A percentile compares a stretch with the other conserved stretches of the same genome.
These are phyloP conservation scores for Nycticryphes semicollaris DNA, from an alignment of 2,113 vertebrate species.

Conservation along the genomic window DNA sequence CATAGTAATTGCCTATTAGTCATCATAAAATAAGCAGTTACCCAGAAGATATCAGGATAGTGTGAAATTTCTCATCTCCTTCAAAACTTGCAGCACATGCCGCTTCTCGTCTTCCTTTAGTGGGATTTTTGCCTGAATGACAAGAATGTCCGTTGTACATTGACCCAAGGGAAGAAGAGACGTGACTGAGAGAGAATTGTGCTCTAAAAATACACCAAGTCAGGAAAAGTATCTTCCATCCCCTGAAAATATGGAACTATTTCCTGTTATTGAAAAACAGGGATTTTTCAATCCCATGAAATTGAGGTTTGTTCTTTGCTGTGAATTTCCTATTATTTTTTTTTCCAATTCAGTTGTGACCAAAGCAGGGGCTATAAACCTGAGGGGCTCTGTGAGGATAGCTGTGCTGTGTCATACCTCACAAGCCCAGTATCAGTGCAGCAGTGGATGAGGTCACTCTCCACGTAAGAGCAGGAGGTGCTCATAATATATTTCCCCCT, in stretches of 20 bases:
- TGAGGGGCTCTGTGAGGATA: neutral
- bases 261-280: neutral
- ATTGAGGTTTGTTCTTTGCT: neutral
- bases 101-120: neutral
- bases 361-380: neutral
- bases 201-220: neutral
- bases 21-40: constrained; percentile 83
- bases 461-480: neutral
- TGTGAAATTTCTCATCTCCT: constrained; percentile 77
- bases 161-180: neutral
- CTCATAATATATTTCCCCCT: neutral
- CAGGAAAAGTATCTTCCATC: neutral
- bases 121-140: constrained; percentile 9
- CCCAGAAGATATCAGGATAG: constrained; percentile 79
- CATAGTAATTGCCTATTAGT: constrained; percentile 87
- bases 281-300: neutral
- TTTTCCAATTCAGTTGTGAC: neutral
- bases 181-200: neutral
- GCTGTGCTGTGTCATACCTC: rapidly evolving
- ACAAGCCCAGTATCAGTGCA: neutral
- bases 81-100: constrained; percentile 56
- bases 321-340: neutral
- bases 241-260: neutral
- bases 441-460: neutral
- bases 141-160: neutral